These are phyloP conservation scores for Micropoecilia bifurca DNA, from an alignment of 2,797 vertebrate species.

Conservation along the genomic window DNA sequence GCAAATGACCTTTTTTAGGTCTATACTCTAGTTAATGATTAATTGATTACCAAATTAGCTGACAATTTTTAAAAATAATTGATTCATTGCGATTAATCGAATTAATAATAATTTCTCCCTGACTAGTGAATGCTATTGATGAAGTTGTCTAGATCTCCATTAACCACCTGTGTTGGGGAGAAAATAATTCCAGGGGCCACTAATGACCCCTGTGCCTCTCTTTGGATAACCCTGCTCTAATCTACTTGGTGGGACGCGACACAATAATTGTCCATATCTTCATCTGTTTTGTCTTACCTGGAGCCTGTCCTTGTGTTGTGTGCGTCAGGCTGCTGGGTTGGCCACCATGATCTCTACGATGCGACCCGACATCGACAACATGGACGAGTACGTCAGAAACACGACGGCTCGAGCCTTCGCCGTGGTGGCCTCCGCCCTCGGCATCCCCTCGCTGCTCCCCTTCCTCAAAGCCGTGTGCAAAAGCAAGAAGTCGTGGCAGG, in stretches of 20 bases:
- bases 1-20: too few species aligned
- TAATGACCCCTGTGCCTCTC: too few species aligned
- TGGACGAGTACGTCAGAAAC: slow-evolving; percentile 99
- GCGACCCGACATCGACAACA: slow-evolving; percentile 99
- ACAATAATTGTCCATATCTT: neutral
- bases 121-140: too few species aligned
- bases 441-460: slow-evolving; percentile 97
- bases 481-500: slow-evolving; percentile 99
- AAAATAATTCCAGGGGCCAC: too few species aligned
- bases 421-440: slow-evolving; percentile 96
- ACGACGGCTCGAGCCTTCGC: slow-evolving; percentile 98
- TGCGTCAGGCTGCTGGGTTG: slow-evolving; percentile 91
- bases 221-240: neutral
- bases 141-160: too few species aligned
- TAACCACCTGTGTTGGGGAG: too few species aligned
- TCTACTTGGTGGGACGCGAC: neutral
- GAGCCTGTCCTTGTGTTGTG: neutral
- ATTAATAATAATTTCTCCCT: too few species aligned
- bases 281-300: neutral
- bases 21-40: too few species aligned
- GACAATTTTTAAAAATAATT: too few species aligned
- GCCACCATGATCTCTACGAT: slow-evolving; percentile 99
- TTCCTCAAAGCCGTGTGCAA: slow-evolving; percentile 99
- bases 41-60: too few species aligned
- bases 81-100: too few species aligned